Conservation (phyloP, 2,113 vertebrate species). For the Platysternon megacephalum region DNA sequence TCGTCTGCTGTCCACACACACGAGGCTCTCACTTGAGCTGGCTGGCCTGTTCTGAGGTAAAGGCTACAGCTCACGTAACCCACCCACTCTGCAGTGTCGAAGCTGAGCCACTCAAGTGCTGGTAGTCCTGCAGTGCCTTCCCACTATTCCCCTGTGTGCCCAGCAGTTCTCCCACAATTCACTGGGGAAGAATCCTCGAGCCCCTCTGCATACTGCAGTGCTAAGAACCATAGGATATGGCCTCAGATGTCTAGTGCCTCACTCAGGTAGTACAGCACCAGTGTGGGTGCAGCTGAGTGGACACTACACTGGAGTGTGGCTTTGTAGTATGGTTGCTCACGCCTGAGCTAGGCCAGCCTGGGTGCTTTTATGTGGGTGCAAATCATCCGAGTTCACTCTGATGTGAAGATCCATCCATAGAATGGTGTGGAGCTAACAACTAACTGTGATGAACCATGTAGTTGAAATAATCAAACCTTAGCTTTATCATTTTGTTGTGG, state of each 20-base stretch:
- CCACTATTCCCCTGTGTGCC: neutral
- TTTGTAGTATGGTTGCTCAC: neutral
- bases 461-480: neutral
- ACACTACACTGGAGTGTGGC: neutral
- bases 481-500: neutral
- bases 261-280: neutral
- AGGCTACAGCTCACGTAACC: neutral
- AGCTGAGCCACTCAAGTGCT: neutral
- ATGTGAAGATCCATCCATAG: neutral
- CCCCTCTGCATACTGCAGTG: rapidly evolving
- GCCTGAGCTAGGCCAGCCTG: neutral
- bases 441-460: neutral
- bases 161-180: neutral
- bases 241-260: neutral
- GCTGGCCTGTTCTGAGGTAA: neutral
- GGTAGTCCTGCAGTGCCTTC: neutral
- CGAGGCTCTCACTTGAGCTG: neutral
- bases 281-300: neutral
- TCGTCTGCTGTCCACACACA: neutral
- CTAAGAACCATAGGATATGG: neutral
- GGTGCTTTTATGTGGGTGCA: neutral
- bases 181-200: rapidly evolving
- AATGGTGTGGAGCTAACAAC: neutral
- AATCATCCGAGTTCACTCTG: neutral
- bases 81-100: rapidly evolving